phyloP scores from a whole-genome alignment of 2,888 invertebrate genomes.

The Pediacus dermestoides region DNA sequence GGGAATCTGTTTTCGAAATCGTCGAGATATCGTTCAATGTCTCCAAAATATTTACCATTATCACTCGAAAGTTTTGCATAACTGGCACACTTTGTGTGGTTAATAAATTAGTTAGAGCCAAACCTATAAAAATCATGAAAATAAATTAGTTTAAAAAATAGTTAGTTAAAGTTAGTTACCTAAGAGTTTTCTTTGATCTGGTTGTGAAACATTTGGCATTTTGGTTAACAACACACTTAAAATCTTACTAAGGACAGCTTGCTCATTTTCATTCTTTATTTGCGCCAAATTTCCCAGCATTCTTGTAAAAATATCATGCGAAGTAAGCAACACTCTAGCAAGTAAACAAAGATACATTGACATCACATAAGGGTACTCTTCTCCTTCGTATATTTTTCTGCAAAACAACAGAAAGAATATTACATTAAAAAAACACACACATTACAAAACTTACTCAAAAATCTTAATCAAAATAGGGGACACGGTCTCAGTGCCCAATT shows the following conservation, averaged over 20 bases:
- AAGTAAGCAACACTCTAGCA: constrained; percentile 71
- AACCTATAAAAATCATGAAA: constrained; percentile 29
- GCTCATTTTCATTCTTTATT: constrained; percentile 53
- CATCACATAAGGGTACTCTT: constrained; percentile 71
- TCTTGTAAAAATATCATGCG: constrained; percentile 64
- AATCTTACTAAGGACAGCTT: constrained; percentile 66
- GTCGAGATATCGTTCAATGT: constrained; percentile 77
- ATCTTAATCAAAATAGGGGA: constrained; percentile 61
- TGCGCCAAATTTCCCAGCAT: constrained; percentile 53
- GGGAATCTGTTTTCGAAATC: constrained; percentile 57
- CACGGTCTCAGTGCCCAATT: constrained; percentile 69
- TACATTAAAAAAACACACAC: too few relatives aligned
- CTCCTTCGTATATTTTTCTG: constrained; percentile 65
- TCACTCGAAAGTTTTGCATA: constrained; percentile 67
- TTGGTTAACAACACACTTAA: constrained; percentile 76
- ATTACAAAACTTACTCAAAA: constrained; percentile 58
- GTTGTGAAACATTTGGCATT: constrained; percentile 73
- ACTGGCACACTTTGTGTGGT: constrained; percentile 67
- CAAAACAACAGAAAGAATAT: constrained; percentile 26
- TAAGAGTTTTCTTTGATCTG: constrained; percentile 79
- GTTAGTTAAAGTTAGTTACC: constrained; percentile 50
- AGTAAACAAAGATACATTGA: constrained; percentile 75
- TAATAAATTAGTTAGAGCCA: constrained; percentile 66
- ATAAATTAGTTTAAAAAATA: neutral
- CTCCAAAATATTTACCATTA: constrained; percentile 71